phyloP scores from a whole-genome alignment of 2,888 invertebrate species.

The Coenonympha arcania region DNA sequence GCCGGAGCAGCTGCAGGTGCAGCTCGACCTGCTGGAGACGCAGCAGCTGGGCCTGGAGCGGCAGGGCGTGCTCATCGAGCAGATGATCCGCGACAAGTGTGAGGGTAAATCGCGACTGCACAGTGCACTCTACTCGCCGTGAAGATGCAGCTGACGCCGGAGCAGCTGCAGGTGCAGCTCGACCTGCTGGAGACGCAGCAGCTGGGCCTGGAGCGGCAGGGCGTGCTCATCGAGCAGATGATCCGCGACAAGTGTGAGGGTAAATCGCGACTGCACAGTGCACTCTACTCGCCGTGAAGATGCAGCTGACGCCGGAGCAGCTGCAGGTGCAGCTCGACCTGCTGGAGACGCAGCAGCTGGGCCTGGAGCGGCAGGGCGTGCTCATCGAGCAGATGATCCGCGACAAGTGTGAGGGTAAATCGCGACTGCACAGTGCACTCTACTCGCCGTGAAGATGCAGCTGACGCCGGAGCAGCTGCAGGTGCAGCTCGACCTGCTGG shows the following conservation, averaged over 20 bases:
- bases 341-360: slow-evolving; percentile 89
- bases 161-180: slow-evolving; percentile 80
- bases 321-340: slow-evolving; percentile 82
- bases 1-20: slow-evolving; percentile 76
- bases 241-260: slow-evolving; percentile 88
- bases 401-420: slow-evolving; percentile 81
- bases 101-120: slow-evolving; percentile 70
- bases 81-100: slow-evolving; percentile 88
- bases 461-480: slow-evolving; percentile 77
- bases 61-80: slow-evolving; percentile 92
- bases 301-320: slow-evolving; percentile 75
- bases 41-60: slow-evolving; percentile 91
- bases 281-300: slow-evolving; percentile 58
- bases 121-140: slow-evolving; percentile 47
- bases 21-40: slow-evolving; percentile 85
- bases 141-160: slow-evolving; percentile 74
- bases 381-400: slow-evolving; percentile 91
- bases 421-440: slow-evolving; percentile 39
- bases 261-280: slow-evolving; percentile 49
- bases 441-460: slow-evolving; percentile 68
- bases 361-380: slow-evolving; percentile 92
- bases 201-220: slow-evolving; percentile 90
- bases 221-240: slow-evolving; percentile 90
- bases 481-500: slow-evolving; percentile 83
- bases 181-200: slow-evolving; percentile 88